Evolutionary conservation across 2,888 invertebrate species (phyloP), one percentile per base, ranked within the genome.

Genomic region (Zaprionus obscuricornis): DNA sequence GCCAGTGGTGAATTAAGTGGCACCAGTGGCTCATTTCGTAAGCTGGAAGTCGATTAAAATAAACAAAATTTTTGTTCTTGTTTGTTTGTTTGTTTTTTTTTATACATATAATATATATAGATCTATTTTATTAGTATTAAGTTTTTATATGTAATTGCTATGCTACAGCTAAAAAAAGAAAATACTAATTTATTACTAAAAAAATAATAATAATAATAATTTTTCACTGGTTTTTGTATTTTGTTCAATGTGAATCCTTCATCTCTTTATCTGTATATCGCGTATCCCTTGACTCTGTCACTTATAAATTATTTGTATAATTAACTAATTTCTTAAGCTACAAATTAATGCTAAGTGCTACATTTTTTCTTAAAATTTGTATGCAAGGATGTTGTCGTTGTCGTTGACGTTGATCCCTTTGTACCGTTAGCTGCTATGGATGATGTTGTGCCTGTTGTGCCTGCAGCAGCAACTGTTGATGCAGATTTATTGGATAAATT

Each of bases 331-430:
- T 31, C 6, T 20, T 27, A 29, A 0, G 7, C 7, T 39, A 4
- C 1, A 20, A 50, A 47, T 66, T 74, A 13, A 14, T 42, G 54
- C 56, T 81, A 87, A 37, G 89, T 88, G 64, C 87, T 88, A 68
- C 89, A 90, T 60, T 90, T 90, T 59, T 89, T 87, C 37, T 88
- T 89, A 51, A 90, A 88, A 33, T 88, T 88, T 20, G 89, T 68
- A 51, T 89, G 88, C 13, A 89, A 66, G 16, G 88, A 74, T 16
- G 58, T 43, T 7, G 43, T 20, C 5, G 33, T 5, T 10, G 62
- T 11, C 20, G 66, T 63, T 1, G 52, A 8, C 1, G 64, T 14
- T 6, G 54, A 10, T 7, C n/a, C n/a, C n/a, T n/a, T n/a, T n/a
- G n/a, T n/a, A n/a, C n/a, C n/a, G 58, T 17, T 37, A 57, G 49